Evolutionary conservation across 2,797 vertebrate genomes (phyloP).

Genomic region (Astyanax mexicanus): DNA sequence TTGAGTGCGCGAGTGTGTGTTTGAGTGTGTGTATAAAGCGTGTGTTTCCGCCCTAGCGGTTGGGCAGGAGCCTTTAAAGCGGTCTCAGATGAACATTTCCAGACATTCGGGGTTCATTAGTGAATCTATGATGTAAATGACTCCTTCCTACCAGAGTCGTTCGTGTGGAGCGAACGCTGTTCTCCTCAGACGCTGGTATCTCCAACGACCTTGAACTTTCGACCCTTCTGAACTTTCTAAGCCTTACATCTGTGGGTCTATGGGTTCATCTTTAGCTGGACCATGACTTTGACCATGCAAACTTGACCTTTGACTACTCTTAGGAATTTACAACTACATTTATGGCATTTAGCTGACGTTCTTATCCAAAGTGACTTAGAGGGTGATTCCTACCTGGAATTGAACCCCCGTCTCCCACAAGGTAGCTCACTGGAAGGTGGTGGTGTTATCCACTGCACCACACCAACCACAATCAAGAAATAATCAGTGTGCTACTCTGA

Average conservation of each 20-base stretch:
- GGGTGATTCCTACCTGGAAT: no score
- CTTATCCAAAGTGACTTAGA: no score
- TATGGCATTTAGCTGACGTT: no score
- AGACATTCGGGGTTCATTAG: background rate
- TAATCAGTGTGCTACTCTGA: no score
- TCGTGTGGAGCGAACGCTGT: background rate
- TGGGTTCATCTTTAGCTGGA: no score
- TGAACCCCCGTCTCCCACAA: no score
- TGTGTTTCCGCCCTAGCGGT: background rate
- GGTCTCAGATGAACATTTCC: constrained; percentile 6
- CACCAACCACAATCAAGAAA: no score
- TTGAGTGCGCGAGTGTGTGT: background rate
- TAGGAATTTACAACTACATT: no score
- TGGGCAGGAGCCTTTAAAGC: background rate
- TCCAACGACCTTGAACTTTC: background rate
- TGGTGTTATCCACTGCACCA: no score
- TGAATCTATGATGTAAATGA: background rate
- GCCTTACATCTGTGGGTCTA: background rate
- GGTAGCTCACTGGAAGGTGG: no score
- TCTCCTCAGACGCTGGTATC: background rate
- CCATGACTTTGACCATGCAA: no score
- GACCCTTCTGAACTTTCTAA: background rate
- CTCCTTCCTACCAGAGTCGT: background rate
- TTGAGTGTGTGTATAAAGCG: constrained; percentile 3
- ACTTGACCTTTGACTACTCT: no score